Evolutionary conservation across 2,113 vertebrate species (phyloP).

Genomic region (Entosphenus tridentatus): DNA sequence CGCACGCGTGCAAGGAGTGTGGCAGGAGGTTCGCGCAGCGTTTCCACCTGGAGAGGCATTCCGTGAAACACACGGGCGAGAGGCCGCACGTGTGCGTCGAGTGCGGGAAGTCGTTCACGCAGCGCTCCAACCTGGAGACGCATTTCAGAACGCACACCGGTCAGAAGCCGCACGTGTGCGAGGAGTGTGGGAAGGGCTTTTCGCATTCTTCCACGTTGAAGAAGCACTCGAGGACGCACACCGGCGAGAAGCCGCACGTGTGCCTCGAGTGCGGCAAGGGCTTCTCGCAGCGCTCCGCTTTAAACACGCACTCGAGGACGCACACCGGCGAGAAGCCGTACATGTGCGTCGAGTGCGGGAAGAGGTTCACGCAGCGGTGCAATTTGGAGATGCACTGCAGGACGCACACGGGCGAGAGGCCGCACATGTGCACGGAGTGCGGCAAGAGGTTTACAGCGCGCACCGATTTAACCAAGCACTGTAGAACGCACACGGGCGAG

Average conservation of each 20-base stretch:
- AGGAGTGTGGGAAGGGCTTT: slow-evolving; percentile 16
- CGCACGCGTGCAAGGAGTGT: slow-evolving; percentile 30
- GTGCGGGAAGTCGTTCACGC: slow-evolving; percentile 21
- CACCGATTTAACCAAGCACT: neutral
- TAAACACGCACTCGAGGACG: slow-evolving; percentile 18
- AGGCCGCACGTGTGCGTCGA: slow-evolving; percentile 20
- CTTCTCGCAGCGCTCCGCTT: slow-evolving; percentile 13
- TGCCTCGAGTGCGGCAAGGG: neutral
- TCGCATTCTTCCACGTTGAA: slow-evolving; percentile 12
- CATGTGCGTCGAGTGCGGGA: slow-evolving; percentile 21
- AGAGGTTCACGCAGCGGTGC: slow-evolving; percentile 19
- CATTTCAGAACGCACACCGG: slow-evolving; percentile 1
- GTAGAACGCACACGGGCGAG: neutral
- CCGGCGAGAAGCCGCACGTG: slow-evolving; percentile 3
- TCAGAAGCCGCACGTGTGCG: slow-evolving; percentile 20
- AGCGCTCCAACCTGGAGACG: slow-evolving; percentile 10
- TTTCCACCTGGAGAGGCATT: slow-evolving; percentile 26
- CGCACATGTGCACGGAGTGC: slow-evolving; percentile 5
- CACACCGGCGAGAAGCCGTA: slow-evolving; percentile 22
- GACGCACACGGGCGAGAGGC: slow-evolving; percentile 17
- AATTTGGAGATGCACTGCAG: slow-evolving; percentile 16
- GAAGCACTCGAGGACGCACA: neutral
- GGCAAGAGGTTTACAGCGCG: slow-evolving; percentile 1
- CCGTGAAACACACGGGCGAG: slow-evolving; percentile 19
- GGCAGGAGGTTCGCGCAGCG: slow-evolving; percentile 21